phyloP scores from a whole-genome alignment of 1,140 invertebrate species.

The Drosophila paulistorum region DNA sequence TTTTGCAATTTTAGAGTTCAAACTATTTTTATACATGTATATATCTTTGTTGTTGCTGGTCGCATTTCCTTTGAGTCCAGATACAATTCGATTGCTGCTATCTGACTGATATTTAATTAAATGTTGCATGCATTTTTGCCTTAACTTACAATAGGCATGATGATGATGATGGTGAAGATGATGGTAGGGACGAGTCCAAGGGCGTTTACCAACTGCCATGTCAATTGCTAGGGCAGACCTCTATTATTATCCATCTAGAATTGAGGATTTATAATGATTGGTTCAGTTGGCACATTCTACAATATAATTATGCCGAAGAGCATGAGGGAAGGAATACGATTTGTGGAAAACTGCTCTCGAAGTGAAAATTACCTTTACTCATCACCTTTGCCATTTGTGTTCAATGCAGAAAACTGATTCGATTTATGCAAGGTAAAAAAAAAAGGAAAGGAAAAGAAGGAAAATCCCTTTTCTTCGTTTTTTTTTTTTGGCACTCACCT shows the following conservation, averaged over 20 bases:
- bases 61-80: constrained; percentile 2
- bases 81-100: constrained; percentile 8
- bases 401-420: constrained; percentile 40
- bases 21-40: constrained; percentile 53
- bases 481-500: constrained; percentile 16
- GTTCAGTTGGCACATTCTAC: constrained; percentile 16
- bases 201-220: constrained; percentile 14
- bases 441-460: neutral
- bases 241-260: constrained; percentile 13
- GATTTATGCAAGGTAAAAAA: constrained; percentile 45
- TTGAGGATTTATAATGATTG: constrained; percentile 25
- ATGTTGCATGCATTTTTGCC: constrained; percentile 57
- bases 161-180: too few relatives aligned
- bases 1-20: constrained; percentile 69
- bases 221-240: constrained; percentile 11
- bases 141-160: constrained; percentile 2
- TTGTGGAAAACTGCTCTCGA: neutral
- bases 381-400: constrained; percentile 12
- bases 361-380: constrained; percentile 12
- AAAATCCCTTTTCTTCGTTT: neutral
- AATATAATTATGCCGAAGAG: constrained; percentile 20
- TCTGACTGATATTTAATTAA: constrained; percentile 71
- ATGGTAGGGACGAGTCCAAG: neutral
- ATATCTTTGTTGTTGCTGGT: neutral
- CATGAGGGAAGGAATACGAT: neutral